Evolutionary conservation across 1,140 invertebrate genomes (phyloP).

Genomic region (Danaus plexippus): DNA sequence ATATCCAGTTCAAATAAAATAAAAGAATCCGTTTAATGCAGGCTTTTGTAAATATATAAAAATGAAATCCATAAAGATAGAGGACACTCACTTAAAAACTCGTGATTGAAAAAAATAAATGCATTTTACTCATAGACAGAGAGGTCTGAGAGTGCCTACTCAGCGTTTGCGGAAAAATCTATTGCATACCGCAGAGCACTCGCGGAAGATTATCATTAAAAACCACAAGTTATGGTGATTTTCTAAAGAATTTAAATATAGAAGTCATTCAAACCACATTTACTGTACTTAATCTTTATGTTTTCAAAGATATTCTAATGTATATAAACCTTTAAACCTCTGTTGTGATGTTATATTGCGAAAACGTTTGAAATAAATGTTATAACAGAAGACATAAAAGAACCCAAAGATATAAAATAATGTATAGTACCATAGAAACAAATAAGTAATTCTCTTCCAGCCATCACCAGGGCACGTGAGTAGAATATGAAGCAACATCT

Average conservation of each 20-base stretch:
- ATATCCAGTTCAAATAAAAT: no score
- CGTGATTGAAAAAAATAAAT: constrained; percentile 12
- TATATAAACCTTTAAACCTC: no score
- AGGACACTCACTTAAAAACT: no score
- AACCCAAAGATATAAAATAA: no score
- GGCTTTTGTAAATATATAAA: no score
- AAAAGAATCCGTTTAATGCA: no score
- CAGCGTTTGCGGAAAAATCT: constrained; percentile 22
- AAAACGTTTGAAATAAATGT: no score
- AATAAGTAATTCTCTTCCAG: constrained; percentile 1
- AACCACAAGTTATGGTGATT: constrained; percentile 31
- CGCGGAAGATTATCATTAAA: constrained; percentile 29
- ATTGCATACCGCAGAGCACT: constrained; percentile 22
- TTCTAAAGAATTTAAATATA: constrained; percentile 31
- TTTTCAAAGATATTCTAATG: no score
- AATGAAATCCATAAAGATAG: no score
- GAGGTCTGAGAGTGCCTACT: constrained; percentile 14
- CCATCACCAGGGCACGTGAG: constrained; percentile 17
- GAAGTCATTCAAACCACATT: constrained; percentile 26
- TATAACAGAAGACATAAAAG: no score
- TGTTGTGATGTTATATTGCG: no score
- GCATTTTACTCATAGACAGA: constrained; percentile 17
- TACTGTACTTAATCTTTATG: constrained; percentile 5
- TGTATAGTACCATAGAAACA: no score
- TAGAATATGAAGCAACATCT: constrained; percentile 11